Base-by-base conservation (phyloP, 2,888 invertebrate species). In the Drosophila basisetae region DNA sequence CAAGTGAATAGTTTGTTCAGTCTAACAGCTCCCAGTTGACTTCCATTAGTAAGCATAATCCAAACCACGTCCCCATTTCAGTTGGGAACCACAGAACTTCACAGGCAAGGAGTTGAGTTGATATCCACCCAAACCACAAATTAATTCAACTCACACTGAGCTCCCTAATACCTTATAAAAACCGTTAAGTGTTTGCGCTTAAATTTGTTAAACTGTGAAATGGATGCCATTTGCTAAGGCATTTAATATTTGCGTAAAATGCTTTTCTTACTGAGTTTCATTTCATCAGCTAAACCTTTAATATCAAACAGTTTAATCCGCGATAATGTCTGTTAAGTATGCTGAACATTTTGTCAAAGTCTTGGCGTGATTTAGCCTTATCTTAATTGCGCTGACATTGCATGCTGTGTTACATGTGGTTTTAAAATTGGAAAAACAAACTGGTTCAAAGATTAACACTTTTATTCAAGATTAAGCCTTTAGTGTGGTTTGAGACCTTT, bases 11-110 rank as follows among this genome's bases (percentile, higher is more conserved):
- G 39, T 60, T 61, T 13, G 18, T 41, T 30, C 33, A 58, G 49
- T 16, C 39, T 52, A 59, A 56, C 25, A 28, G 59, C 61, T 56
- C 50, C 62, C 67, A 66, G 37, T 54, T 49, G 60, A 49, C 61
- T 43, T 13, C 41, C 22, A 33, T 73, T 64, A 68, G 47, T 35
- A 30, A 50, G 43, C 61, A 61, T 50, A 50, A 54, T 31, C 31
- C 56, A 4, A 25, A 55, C 25, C 80, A 47, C 43, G 63, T 68
- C 66, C 65, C 52, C 39, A 70, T 78, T 75, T 63, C 55, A 10
- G 68, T 43, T 54, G 33, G 5, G 60, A 39, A 22, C 59, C 53
- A 37, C 31, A 31, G 31, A 31, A 63, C 60, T 68, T 28, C 10
- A 43, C 43, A 55, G 25, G 25, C 22, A 6, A 53, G 31, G n/a